These are phyloP conservation scores for Macroramphosus scolopax DNA, from an alignment of 2,797 vertebrate species.

Conservation along the genomic window DNA sequence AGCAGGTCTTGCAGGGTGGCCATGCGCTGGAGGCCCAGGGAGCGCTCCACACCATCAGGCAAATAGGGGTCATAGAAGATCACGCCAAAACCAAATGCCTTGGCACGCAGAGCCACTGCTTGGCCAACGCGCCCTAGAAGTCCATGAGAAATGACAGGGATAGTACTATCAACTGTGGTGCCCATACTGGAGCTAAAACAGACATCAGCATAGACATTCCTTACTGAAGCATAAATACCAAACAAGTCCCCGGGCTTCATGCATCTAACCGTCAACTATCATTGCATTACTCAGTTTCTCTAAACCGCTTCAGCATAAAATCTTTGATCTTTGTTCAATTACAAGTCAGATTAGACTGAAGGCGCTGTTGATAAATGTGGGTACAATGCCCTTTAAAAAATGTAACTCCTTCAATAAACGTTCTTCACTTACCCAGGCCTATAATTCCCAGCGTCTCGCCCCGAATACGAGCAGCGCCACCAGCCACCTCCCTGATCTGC, in stretches of 20 bases:
- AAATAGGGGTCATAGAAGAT: conserved; percentile 92
- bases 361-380: no score
- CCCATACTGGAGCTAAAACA: background rate
- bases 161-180: background rate
- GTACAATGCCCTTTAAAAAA: background rate
- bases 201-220: background rate
- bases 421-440: conserved; percentile 80
- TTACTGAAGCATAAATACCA: conserved; percentile 2
- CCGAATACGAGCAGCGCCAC: conserved; percentile 87
- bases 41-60: conserved; percentile 88
- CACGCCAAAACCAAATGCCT: conserved; percentile 88
- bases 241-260: background rate
- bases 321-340: no score
- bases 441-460: conserved; percentile 90
- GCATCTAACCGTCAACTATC: background rate
- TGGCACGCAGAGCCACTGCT: conserved; percentile 89
- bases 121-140: conserved; percentile 85
- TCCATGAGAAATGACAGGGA: background rate
- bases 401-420: accelerated
- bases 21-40: conserved; percentile 88
- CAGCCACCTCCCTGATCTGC: conserved; percentile 88
- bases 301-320: background rate
- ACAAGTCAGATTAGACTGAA: no score
- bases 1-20: conserved; percentile 88
- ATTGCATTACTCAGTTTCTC: background rate